Percentiles rank a stretch among this genome's conserved stretches.
Evolutionary conservation across 2,888 invertebrate genomes (phyloP).

Genomic region (Pilophorus perplexus): DNA sequence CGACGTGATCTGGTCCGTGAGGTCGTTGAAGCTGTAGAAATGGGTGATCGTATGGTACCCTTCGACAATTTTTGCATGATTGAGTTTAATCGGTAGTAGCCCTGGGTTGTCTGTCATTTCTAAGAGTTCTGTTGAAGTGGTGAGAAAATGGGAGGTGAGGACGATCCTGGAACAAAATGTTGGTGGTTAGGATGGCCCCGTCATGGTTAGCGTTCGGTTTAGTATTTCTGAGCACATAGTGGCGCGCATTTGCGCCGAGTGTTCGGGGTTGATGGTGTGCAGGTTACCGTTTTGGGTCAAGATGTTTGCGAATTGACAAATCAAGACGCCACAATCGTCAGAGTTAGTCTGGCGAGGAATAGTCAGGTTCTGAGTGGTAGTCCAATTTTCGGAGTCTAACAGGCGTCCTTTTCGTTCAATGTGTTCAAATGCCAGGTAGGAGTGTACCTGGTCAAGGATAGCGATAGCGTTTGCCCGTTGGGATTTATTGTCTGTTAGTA

Average conservation of each 20-base stretch:
- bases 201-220: background rate
- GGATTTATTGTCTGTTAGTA: background rate
- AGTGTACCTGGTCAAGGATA: background rate
- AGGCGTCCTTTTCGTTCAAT: background rate
- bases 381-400: conserved; percentile 17
- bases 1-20: background rate
- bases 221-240: conserved; percentile 20
- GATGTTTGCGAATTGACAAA: conserved; percentile 11
- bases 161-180: background rate
- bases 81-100: background rate
- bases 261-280: background rate
- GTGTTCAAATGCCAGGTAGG: conserved; percentile 16
- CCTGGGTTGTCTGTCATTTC: conserved; percentile 3
- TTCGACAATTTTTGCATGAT: background rate
- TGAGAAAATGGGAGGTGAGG: background rate
- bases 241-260: background rate
- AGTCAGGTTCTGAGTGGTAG: background rate
- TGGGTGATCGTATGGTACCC: conserved; percentile 8
- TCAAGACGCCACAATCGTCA: conserved; percentile 15
- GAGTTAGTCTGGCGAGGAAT: conserved; percentile 10
- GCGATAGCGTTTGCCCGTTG: background rate
- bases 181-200: background rate
- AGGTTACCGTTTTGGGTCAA: background rate
- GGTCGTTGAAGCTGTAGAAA: background rate
- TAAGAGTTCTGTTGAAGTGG: background rate